A percentile compares a stretch with the other conserved stretches of the same genome.
These are phyloP conservation scores for Sebastiscus tertius DNA, from an alignment of 2,797 vertebrate species.

Conservation along the genomic window DNA sequence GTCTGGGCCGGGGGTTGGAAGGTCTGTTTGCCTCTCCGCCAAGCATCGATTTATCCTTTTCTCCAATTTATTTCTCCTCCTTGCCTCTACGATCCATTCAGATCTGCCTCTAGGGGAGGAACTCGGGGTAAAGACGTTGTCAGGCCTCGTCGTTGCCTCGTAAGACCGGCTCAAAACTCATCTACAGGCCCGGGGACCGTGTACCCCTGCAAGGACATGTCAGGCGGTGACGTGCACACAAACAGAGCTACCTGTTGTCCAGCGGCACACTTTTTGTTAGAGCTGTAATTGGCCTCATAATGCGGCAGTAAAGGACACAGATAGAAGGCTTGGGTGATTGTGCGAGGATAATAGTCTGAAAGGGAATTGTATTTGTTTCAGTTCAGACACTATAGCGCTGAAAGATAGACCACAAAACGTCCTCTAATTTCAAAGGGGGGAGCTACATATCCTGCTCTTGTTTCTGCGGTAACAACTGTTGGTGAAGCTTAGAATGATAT, in stretches of 20 bases:
- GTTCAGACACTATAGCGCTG: conserved; percentile 18
- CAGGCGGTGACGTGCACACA: conserved; percentile 27
- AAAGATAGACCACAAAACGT: conserved; percentile 30
- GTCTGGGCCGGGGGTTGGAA: conserved; percentile 77
- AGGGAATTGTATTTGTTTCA: conserved; percentile 44
- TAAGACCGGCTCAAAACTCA: conserved; percentile 67
- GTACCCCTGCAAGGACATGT: conserved; percentile 66
- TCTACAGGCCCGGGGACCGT: conserved; percentile 53
- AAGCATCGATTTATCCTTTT: conserved; percentile 86
- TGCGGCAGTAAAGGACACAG: conserved; percentile 45
- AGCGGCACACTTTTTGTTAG: conserved; percentile 29
- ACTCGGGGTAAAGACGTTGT: conserved; percentile 72
- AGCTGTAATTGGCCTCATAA: conserved; percentile 55
- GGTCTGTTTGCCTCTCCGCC: conserved; percentile 83
- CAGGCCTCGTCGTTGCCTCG: conserved; percentile 59
- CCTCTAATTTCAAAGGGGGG: conserved; percentile 43
- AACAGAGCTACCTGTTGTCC: conserved; percentile 44
- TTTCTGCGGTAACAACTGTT: conserved; percentile 39
- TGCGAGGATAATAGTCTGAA: conserved; percentile 24
- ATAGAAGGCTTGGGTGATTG: conserved; percentile 3
- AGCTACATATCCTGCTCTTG: conserved; percentile 6
- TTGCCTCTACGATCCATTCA: conserved; percentile 79
- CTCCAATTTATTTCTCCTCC: conserved; percentile 86
- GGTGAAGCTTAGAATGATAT: conserved; percentile 48
- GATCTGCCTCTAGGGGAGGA: conserved; percentile 80